Percentiles rank a stretch among this genome's conserved stretches.
phyloP scores from a whole-genome alignment of 1,140 invertebrate species.

The Scaptomyza hsui region DNA sequence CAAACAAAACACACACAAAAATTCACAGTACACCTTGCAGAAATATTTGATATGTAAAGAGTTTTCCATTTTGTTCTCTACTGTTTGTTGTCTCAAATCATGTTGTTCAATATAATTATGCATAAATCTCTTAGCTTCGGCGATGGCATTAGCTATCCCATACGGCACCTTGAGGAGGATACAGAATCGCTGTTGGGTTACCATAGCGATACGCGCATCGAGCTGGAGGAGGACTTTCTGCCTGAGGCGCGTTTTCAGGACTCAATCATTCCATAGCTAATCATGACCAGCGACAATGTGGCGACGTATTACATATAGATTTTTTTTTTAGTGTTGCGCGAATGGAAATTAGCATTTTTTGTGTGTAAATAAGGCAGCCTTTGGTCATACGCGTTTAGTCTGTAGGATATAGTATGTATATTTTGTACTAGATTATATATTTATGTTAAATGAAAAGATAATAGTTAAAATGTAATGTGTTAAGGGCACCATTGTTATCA shows the following conservation, averaged over 20 bases:
- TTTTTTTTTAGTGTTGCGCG: neutral
- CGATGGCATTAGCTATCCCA: slow-evolving; percentile 93
- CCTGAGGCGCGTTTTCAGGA: slow-evolving; percentile 75
- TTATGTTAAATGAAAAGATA: slow-evolving; percentile 11
- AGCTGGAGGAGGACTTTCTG: slow-evolving; percentile 82
- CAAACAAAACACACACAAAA: slow-evolving; percentile 17
- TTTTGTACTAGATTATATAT: slow-evolving; percentile 41
- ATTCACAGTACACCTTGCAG: neutral
- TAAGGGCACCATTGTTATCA: slow-evolving; percentile 45
- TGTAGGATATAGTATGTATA: slow-evolving; percentile 14
- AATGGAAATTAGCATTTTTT: neutral
- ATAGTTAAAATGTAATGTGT: neutral
- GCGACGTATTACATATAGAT: slow-evolving; percentile 80
- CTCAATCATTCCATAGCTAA: slow-evolving; percentile 78
- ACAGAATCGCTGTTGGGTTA: slow-evolving; percentile 89
- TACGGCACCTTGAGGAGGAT: slow-evolving; percentile 91
- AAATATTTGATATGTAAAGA: slow-evolving; percentile 1
- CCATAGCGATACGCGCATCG: slow-evolving; percentile 85
- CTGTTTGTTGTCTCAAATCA: too few species aligned
- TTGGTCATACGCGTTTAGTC: slow-evolving; percentile 9
- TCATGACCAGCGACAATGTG: slow-evolving; percentile 79
- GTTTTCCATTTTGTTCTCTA: slow-evolving; percentile 11
- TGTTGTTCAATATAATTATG: slow-evolving; percentile 51
- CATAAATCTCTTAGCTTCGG: slow-evolving; percentile 88
- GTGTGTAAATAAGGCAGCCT: slow-evolving; percentile 28